phyloP scores from a whole-genome alignment of 2,797 vertebrate genomes.

The Lophotriccus pileatus region DNA sequence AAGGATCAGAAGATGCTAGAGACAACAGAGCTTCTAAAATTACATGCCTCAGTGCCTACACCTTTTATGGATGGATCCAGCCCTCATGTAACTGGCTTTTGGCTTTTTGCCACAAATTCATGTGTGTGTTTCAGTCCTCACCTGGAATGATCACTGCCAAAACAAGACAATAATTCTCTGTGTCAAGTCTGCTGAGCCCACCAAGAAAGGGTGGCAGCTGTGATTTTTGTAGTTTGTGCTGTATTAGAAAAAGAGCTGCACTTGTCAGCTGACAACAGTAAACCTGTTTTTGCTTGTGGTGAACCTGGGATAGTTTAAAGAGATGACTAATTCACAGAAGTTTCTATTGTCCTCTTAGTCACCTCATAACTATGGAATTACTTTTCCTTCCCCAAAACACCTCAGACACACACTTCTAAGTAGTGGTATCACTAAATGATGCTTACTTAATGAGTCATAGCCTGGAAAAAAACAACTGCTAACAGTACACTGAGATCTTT shows the following conservation, averaged over 20 bases:
- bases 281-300: background rate
- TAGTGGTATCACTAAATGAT: background rate
- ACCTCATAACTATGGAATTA: background rate
- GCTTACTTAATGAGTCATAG: background rate
- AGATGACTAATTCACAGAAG: background rate
- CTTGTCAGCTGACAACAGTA: background rate
- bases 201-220: background rate
- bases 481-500: background rate
- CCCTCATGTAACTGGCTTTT: background rate
- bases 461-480: background rate
- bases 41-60: background rate
- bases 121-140: background rate
- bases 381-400: background rate
- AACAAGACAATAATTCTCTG: background rate
- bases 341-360: background rate
- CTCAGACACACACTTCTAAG: background rate
- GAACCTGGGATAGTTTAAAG: background rate
- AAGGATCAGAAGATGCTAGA: background rate
- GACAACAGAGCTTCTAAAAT: background rate
- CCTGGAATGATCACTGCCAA: background rate
- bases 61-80: background rate
- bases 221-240: background rate
- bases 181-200: background rate
- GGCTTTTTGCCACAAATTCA: background rate
- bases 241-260: background rate